Evolutionary conservation across 2,113 vertebrate genomes (phyloP).

Genomic region (Toxostoma redivivum): DNA sequence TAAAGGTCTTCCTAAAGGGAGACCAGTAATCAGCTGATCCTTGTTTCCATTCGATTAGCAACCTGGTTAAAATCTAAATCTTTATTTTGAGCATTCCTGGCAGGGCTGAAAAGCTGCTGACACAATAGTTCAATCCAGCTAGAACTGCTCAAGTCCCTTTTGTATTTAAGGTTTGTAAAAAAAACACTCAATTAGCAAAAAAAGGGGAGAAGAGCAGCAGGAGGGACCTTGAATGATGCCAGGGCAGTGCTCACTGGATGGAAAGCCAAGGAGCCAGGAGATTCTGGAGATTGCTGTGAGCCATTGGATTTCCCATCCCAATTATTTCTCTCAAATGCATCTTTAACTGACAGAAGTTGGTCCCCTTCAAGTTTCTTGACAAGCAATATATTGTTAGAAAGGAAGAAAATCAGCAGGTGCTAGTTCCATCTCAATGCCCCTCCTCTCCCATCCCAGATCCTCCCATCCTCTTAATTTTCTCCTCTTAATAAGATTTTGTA

Average conservation of each 20-base stretch:
- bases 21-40: neutral
- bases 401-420: constrained; percentile 27
- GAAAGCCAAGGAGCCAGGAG: neutral
- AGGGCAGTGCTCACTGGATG: neutral
- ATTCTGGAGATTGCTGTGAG: neutral
- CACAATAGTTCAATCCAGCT: neutral
- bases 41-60: neutral
- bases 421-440: constrained; percentile 13
- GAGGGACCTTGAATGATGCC: neutral
- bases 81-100: neutral
- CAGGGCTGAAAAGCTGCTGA: neutral
- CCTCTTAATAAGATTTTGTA: constrained; percentile 26
- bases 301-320: neutral
- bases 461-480: neutral
- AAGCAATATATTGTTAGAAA: constrained; percentile 1
- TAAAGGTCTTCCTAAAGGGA: neutral
- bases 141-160: neutral
- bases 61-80: neutral
- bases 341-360: neutral
- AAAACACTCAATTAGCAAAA: neutral
- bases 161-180: neutral
- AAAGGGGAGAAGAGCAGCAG: neutral
- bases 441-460: neutral
- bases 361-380: neutral
- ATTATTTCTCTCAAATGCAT: neutral